Evolutionary conservation across 2,113 vertebrate genomes (phyloP).

Genomic region (Apaloderma vittatum): DNA sequence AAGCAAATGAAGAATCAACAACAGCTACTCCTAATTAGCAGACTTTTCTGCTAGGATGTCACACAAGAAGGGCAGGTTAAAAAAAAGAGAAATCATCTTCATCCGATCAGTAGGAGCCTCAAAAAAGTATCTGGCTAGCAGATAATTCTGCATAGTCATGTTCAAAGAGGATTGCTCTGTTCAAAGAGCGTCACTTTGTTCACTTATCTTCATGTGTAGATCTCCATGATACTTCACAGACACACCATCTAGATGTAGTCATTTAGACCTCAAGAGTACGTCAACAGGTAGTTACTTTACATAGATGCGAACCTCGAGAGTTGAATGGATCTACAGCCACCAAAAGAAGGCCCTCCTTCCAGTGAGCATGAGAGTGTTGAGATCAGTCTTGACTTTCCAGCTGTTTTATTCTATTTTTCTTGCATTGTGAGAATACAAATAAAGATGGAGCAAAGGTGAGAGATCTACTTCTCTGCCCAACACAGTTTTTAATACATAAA

Average conservation of each 20-base stretch:
- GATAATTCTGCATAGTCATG: too few species aligned
- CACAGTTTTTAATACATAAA: slow-evolving; percentile 35
- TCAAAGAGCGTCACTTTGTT: background rate
- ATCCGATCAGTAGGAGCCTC: background rate
- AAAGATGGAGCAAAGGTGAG: background rate
- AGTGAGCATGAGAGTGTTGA: background rate
- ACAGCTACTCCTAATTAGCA: background rate
- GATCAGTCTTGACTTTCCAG: background rate
- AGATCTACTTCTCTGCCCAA: background rate
- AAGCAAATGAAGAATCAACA: slow-evolving; percentile 1
- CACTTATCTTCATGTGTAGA: background rate
- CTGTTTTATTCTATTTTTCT: background rate
- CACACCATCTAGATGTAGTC: background rate
- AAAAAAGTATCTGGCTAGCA: background rate
- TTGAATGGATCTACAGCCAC: background rate
- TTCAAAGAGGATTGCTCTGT: too few species aligned
- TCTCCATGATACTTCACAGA: background rate
- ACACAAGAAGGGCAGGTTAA: background rate
- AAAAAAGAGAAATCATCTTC: background rate
- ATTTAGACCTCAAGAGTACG: background rate
- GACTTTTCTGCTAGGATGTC: background rate
- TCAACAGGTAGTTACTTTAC: background rate
- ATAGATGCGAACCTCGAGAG: background rate
- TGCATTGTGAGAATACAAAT: background rate
- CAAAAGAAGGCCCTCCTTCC: background rate